These are phyloP conservation scores for Lepidonotus clava DNA, from an alignment of 2,888 invertebrate species.

Conservation along the genomic window DNA sequence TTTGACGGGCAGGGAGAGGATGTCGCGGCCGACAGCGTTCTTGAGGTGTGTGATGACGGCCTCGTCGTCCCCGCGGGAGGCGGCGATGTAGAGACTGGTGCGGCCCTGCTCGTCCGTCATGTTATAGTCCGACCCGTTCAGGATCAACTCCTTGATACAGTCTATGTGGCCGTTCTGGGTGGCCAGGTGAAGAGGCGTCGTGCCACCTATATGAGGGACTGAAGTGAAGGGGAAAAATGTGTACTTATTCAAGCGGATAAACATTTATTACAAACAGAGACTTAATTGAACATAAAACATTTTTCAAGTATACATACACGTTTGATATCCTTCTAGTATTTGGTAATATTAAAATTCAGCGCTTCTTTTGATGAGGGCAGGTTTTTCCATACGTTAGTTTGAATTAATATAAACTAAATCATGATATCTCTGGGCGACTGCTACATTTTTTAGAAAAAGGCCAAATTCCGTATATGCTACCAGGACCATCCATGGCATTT, in stretches of 20 bases:
- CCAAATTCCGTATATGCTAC: too few species aligned
- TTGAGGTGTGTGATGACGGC: conserved; percentile 76
- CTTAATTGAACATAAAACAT: too few species aligned
- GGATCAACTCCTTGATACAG: conserved; percentile 76
- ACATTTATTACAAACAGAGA: not conserved
- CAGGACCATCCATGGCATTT: too few species aligned
- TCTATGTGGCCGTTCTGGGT: conserved; percentile 73
- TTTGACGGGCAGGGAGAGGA: conserved; percentile 76
- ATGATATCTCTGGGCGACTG: too few species aligned
- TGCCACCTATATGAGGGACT: conserved; percentile 76
- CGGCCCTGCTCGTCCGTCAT: conserved; percentile 74
- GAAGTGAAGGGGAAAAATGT: conserved; percentile 65
- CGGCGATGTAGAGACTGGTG: conserved; percentile 77
- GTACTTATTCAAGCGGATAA: not conserved
- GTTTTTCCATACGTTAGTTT: too few species aligned
- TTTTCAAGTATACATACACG: too few species aligned
- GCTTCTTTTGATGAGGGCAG: too few species aligned
- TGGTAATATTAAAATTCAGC: too few species aligned
- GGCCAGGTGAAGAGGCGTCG: conserved; percentile 78
- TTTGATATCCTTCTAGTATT: too few species aligned
- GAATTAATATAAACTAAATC: too few species aligned
- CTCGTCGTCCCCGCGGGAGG: conserved; percentile 70
- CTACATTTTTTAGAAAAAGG: too few species aligned
- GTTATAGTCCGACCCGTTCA: conserved; percentile 79
- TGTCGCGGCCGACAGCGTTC: conserved; percentile 78